Conservation (phyloP, 1,140 invertebrate genomes). For the Sinella curviseta region DNA sequence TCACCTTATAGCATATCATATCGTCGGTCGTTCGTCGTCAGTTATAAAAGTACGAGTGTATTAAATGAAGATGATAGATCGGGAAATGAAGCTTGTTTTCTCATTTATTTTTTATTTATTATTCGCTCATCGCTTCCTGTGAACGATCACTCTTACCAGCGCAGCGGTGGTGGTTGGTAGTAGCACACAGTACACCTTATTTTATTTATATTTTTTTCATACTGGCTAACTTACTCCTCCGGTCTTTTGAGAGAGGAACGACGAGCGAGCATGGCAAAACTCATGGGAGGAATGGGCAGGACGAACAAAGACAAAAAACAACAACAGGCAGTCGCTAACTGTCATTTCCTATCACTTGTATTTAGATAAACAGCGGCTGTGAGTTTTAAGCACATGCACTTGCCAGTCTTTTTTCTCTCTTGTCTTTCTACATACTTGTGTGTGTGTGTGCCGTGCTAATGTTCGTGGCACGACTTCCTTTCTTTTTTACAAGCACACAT, state of each 20-base stretch:
- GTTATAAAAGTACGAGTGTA: no score
- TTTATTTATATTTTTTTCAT: background rate
- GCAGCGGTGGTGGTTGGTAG: background rate
- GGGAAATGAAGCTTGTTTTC: background rate
- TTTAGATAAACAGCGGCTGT: no score
- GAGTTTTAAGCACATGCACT: no score
- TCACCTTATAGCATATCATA: no score
- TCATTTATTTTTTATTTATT: conserved; percentile 7
- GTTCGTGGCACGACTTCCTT: no score
- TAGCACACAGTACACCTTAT: background rate
- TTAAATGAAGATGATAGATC: background rate
- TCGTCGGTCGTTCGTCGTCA: no score
- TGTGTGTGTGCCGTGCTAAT: no score
- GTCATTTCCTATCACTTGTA: no score
- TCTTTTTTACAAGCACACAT: no score
- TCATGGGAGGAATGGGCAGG: background rate
- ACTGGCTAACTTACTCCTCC: background rate
- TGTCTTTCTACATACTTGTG: no score
- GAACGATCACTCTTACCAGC: background rate
- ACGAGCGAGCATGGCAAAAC: background rate
- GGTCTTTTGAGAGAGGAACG: background rate
- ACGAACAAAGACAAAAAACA: background rate
- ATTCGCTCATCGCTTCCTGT: conserved; percentile 3
- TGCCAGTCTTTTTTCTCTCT: no score
- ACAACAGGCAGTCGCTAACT: background rate